Percentiles rank a stretch among this genome's conserved stretches.
Evolutionary conservation across 1,140 invertebrate species (phyloP).

Genomic region (Pseudomyrmex dendroicus): DNA sequence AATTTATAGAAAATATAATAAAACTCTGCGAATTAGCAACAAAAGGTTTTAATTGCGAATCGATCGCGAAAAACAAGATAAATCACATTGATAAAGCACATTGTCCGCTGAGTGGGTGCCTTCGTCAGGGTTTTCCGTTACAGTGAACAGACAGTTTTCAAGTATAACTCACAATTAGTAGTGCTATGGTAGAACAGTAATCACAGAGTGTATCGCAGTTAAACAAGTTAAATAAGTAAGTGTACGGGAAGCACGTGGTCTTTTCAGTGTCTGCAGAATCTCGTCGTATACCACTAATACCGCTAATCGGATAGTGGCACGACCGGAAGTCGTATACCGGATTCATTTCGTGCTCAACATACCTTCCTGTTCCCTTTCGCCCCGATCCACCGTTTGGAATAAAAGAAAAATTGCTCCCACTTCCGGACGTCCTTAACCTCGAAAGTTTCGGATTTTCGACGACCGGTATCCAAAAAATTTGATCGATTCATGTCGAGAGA

Average conservation of each 20-base stretch:
- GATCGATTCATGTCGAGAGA: conserved; percentile 15
- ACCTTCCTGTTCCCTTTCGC: conserved; percentile 40
- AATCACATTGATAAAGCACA: conserved; percentile 18
- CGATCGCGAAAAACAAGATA: background rate
- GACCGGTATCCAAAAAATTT: conserved; percentile 39
- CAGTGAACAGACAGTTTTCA: conserved; percentile 84
- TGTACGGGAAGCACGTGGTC: conserved; percentile 83
- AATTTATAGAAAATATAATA: background rate
- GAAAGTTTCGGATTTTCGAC: background rate
- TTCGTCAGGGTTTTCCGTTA: conserved; percentile 85
- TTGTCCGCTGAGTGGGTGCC: conserved; percentile 82
- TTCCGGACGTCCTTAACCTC: background rate
- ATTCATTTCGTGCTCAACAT: conserved; percentile 71
- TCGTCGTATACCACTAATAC: conserved; percentile 76
- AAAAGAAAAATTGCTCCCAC: background rate
- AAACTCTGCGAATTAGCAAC: background rate
- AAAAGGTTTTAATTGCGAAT: background rate
- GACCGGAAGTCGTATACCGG: conserved; percentile 65
- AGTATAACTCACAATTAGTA: conserved; percentile 85
- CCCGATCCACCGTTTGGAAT: conserved; percentile 27
- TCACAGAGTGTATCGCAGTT: conserved; percentile 84
- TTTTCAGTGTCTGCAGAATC: conserved; percentile 81
- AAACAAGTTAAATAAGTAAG: conserved; percentile 84
- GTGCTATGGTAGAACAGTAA: conserved; percentile 84
- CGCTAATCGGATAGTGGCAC: conserved; percentile 71